These are phyloP conservation scores for Drosophila lowei DNA, from an alignment of 1,140 invertebrate species.

Conservation along the genomic window DNA sequence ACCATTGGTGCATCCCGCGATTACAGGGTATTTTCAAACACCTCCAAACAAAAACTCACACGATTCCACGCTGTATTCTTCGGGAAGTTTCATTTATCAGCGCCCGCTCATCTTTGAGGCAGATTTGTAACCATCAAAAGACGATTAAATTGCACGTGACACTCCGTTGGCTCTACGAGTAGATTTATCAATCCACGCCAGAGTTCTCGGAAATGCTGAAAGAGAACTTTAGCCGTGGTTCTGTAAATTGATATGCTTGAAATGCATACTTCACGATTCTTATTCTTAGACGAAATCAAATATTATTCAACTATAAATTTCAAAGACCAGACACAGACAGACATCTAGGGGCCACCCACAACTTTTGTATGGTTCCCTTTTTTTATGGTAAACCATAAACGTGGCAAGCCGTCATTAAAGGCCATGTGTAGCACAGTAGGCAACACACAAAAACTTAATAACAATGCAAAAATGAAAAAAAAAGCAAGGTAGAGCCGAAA, in stretches of 20 bases:
- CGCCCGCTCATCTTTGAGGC: constrained; percentile 8
- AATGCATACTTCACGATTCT: constrained; percentile 48
- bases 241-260: constrained; percentile 40
- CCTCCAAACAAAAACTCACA: constrained; percentile 38
- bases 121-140: constrained; percentile 65
- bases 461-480: constrained; percentile 49
- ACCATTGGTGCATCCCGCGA: too few species aligned
- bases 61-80: constrained; percentile 12
- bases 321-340: constrained; percentile 15
- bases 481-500: constrained; percentile 14
- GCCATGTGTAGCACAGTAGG: constrained; percentile 62
- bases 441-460: constrained; percentile 32
- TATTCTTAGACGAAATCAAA: constrained; percentile 45
- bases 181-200: constrained; percentile 31
- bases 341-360: constrained; percentile 48
- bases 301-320: constrained; percentile 43
- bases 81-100: constrained; percentile 48
- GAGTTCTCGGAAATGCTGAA: constrained; percentile 40
- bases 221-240: constrained; percentile 9
- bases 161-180: constrained; percentile 44
- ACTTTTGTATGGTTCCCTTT: constrained; percentile 2
- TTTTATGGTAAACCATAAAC: constrained; percentile 25
- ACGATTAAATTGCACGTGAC: constrained; percentile 77
- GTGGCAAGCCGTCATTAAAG: constrained; percentile 11
- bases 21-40: neutral